Base-by-base conservation (phyloP, 2,888 invertebrate species). In the Tenodera sinensis region DNA sequence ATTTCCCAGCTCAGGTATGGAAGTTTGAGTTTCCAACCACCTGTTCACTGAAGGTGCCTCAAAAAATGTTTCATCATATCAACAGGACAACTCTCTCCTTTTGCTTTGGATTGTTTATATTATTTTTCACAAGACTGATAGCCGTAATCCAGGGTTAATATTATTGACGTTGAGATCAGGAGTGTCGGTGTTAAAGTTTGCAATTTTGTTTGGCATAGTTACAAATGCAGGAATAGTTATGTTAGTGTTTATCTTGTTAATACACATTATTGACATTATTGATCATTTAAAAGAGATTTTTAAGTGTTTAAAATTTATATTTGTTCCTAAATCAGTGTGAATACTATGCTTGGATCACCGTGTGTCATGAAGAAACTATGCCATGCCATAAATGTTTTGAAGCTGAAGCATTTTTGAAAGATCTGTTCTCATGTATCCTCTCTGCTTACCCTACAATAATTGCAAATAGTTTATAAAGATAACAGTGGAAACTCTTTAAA, bases 51-150 rank as follows among this genome's bases (percentile, higher is more conserved):
- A 71, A 71, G 54, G 54, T 71, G 54, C 54, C 54, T 71, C 54
- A 71, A 71, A 15, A 71, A 71, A 71, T 71, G 54, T 71, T 71
- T 71, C 54, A 71, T 71, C 54, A 71, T 71, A 71, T 71, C 54
- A 71, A 71, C 54, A 71, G 54, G 54, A 71, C 54, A 71, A 71
- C 54, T 71, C 54, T 54, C 54, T 71, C 54, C 71, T 87, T 87
- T 87, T 30, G 30, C 12, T 87, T 87, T 34, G 71, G 71, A 87
- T 28, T 81, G 34, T 85, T 83, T 88, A 30, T 88, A 88, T 89
- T 89, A 83, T 25, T 89, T 42, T 89, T 86, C 54, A 86, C 86
- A 89, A 89, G 89, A 89, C 89, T 89, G 89, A 89, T 89, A 87
- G 14, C 27, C 87, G 34, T 87, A 71, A 87, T 87, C 83, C 87